Conservation (phyloP, 2,797 vertebrate species). For the Psittacula derbiana region DNA sequence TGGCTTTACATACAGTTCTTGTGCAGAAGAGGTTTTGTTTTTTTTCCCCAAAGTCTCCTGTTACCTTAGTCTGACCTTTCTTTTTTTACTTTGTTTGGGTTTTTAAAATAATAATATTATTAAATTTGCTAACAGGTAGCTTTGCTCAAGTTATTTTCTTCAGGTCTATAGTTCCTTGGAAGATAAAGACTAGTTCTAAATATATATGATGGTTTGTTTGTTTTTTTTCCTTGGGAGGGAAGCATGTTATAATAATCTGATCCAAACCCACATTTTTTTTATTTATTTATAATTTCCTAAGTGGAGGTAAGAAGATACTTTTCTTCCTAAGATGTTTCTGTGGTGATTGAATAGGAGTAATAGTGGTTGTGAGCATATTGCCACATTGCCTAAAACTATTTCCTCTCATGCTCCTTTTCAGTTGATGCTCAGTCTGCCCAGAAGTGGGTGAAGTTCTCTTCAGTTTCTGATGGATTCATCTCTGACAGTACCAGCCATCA, state of each 20-base stretch:
- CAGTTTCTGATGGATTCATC: slow-evolving; percentile 87
- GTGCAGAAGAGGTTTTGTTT: neutral
- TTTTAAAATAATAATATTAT: neutral
- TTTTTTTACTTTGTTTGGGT: neutral
- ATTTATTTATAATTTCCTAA: neutral
- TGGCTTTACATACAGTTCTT: neutral
- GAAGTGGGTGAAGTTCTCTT: slow-evolving; percentile 93
- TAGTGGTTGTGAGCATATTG: neutral
- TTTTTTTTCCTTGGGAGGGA: neutral
- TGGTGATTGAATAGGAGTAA: neutral
- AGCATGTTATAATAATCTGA: neutral
- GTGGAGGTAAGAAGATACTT: neutral
- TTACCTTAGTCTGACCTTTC: neutral
- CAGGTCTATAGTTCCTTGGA: neutral
- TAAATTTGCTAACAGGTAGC: neutral
- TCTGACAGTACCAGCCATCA: slow-evolving; percentile 93
- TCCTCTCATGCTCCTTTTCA: slow-evolving; percentile 67
- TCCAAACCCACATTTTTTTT: neutral
- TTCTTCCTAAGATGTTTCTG: neutral
- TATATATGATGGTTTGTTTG: neutral
- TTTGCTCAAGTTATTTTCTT: neutral
- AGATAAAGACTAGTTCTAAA: neutral
- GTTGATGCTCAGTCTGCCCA: slow-evolving; percentile 93
- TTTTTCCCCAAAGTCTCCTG: neutral
- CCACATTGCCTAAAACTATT: neutral